Evolutionary conservation across 2,888 invertebrate species (phyloP).

Genomic region (Aromia moschata): DNA sequence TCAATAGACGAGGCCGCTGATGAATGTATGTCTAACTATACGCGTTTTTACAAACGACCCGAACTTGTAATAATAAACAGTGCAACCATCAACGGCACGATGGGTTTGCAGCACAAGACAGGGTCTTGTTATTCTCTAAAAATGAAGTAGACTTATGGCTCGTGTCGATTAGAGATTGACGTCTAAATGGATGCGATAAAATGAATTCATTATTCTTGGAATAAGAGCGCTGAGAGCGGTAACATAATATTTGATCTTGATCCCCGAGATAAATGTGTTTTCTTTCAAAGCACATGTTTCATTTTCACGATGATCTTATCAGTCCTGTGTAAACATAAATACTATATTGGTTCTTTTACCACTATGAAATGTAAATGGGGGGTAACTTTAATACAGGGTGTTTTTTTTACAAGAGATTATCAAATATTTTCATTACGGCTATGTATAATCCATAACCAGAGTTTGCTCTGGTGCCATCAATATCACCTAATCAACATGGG

Average conservation of each 20-base stretch:
- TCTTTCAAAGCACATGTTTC: conserved; percentile 12
- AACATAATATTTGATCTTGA: conserved; percentile 26
- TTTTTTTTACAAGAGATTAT: background rate
- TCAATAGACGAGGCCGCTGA: conserved; percentile 1
- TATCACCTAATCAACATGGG: no score
- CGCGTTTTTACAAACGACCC: conserved; percentile 4
- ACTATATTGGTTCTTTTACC: no score
- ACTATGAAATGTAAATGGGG: no score
- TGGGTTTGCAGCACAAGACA: conserved; percentile 12
- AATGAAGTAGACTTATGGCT: conserved; percentile 36
- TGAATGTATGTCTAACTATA: conserved; percentile 7
- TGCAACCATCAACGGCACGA: conserved; percentile 15
- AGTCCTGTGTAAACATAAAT: background rate
- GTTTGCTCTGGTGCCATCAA: background rate
- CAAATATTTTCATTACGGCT: background rate
- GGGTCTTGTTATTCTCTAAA: conserved; percentile 27
- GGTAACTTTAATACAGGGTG: no score
- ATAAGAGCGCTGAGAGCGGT: conserved; percentile 13
- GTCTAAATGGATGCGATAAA: conserved; percentile 41
- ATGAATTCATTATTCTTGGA: conserved; percentile 36
- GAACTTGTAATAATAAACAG: conserved; percentile 23
- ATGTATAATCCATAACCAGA: background rate
- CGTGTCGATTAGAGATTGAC: conserved; percentile 45
- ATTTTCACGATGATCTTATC: background rate
- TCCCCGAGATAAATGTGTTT: conserved; percentile 12